Percentiles rank a stretch among this genome's conserved stretches.
phyloP scores from a whole-genome alignment of 2,888 invertebrate species.

The Leucoma salicis region DNA sequence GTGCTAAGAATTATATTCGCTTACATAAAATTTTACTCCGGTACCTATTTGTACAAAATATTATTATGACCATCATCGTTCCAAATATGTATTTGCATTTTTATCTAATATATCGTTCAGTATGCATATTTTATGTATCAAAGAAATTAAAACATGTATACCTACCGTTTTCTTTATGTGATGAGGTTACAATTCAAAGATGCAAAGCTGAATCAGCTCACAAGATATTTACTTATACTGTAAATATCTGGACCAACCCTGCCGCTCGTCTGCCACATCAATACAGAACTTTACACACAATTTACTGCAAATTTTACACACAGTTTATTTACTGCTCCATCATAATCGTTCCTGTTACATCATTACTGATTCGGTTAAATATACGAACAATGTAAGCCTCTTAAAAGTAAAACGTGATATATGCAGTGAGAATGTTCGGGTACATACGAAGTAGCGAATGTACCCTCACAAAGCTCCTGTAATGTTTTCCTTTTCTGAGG shows the following conservation, averaged over 20 bases:
- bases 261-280: conserved; percentile 51
- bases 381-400: conserved; percentile 63
- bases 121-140: conserved; percentile 37
- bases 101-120: no score
- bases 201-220: conserved; percentile 36
- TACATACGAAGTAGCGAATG: conserved; percentile 56
- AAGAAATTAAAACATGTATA: conserved; percentile 22
- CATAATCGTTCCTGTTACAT: conserved; percentile 24
- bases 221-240: conserved; percentile 29
- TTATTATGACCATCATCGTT: conserved; percentile 38
- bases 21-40: conserved; percentile 51
- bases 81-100: conserved; percentile 36
- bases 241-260: conserved; percentile 37
- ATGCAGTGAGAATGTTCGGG: conserved; percentile 59
- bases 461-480: conserved; percentile 66
- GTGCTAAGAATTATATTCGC: conserved; percentile 61
- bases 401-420: conserved; percentile 65
- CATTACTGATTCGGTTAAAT: conserved; percentile 38
- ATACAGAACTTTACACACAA: conserved; percentile 31
- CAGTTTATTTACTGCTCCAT: conserved; percentile 23
- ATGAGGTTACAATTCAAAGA: conserved; percentile 35
- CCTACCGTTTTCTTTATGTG: conserved; percentile 28
- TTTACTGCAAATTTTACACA: conserved; percentile 26
- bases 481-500: conserved; percentile 69
- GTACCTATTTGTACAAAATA: conserved; percentile 50